These are phyloP conservation scores for Tetramorium simillimum DNA, from an alignment of 1,140 invertebrate species.

Conservation along the genomic window DNA sequence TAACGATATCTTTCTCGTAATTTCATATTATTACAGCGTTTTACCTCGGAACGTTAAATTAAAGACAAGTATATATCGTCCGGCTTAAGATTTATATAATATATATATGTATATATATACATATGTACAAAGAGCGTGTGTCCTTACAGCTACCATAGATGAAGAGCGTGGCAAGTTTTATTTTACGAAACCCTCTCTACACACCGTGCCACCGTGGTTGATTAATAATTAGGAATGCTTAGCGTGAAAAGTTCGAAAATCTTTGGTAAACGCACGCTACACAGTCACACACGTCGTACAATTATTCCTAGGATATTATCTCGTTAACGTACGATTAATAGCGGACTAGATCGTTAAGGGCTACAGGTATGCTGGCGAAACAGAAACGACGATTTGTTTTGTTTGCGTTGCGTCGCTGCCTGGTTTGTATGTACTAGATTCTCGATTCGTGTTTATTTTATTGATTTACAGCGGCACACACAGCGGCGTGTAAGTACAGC, in stretches of 20 bases:
- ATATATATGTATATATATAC: slow-evolving; percentile 71
- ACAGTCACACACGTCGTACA: slow-evolving; percentile 66
- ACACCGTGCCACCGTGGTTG: slow-evolving; percentile 61
- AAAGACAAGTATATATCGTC: slow-evolving; percentile 50
- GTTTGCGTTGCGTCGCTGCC: slow-evolving; percentile 16
- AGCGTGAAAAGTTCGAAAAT: slow-evolving; percentile 68
- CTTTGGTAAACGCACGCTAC: slow-evolving; percentile 71
- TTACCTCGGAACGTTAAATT: slow-evolving; percentile 65
- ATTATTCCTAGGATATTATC: slow-evolving; percentile 70
- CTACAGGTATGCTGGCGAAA: slow-evolving; percentile 62
- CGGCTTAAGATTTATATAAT: slow-evolving; percentile 16
- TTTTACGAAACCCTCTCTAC: not conserved
- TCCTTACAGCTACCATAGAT: slow-evolving; percentile 63
- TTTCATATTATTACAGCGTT: slow-evolving; percentile 13
- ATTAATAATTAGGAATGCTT: slow-evolving; percentile 78
- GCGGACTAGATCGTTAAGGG: slow-evolving; percentile 78
- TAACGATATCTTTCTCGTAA: slow-evolving; percentile 16
- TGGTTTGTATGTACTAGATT: not conserved
- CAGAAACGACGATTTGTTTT: slow-evolving; percentile 60
- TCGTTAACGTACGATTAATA: slow-evolving; percentile 71
- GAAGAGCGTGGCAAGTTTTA: slow-evolving; percentile 44
- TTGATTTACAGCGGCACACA: slow-evolving; percentile 27
- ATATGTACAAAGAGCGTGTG: slow-evolving; percentile 77
- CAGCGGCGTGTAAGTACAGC: slow-evolving; percentile 5
- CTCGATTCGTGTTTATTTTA: slow-evolving; percentile 49